A percentile compares a stretch with the other conserved stretches of the same genome.
Conservation (phyloP, 1,140 invertebrate genomes). For the Trichonephila clavata region DNA sequence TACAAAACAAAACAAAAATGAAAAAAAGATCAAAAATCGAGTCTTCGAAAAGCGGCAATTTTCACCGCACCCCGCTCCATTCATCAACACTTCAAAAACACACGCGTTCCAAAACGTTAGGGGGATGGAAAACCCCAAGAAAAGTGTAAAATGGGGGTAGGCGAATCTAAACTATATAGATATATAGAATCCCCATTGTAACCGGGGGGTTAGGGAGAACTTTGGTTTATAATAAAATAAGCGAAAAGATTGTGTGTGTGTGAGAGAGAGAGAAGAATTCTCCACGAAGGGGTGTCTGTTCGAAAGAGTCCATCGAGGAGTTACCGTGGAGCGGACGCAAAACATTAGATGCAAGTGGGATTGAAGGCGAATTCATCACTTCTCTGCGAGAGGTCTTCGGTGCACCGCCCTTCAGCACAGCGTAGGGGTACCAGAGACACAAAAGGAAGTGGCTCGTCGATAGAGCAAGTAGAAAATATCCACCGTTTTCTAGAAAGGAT, state of each 20-base stretch:
- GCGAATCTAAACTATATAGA: slow-evolving; percentile 12
- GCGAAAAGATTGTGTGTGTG: background rate
- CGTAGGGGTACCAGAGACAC: background rate
- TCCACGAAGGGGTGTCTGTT: slow-evolving; percentile 56
- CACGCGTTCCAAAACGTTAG: slow-evolving; percentile 57
- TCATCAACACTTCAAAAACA: slow-evolving; percentile 53
- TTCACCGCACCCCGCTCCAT: slow-evolving; percentile 46
- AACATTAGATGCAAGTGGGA: slow-evolving; percentile 67
- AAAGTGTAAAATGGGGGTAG: slow-evolving; percentile 34
- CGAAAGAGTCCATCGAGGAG: slow-evolving; percentile 8
- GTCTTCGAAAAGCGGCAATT: slow-evolving; percentile 48
- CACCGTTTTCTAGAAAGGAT: background rate
- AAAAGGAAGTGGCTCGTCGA: slow-evolving; percentile 18
- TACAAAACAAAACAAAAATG: background rate
- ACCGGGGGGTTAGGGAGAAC: background rate
- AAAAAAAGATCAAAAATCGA: slow-evolving; percentile 17
- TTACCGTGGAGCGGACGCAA: slow-evolving; percentile 46
- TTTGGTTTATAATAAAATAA: slow-evolving; percentile 65
- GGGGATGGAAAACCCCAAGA: background rate
- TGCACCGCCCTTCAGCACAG: background rate
- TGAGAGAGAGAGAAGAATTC: slow-evolving; percentile 39
- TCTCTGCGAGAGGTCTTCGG: slow-evolving; percentile 12
- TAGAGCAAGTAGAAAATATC: slow-evolving; percentile 57
- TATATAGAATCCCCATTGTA: slow-evolving; percentile 33
- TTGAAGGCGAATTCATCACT: slow-evolving; percentile 72